Percentiles rank a stretch among this genome's conserved stretches.
phyloP scores from a whole-genome alignment of 2,113 vertebrate genomes.

The Rattus rattus region DNA sequence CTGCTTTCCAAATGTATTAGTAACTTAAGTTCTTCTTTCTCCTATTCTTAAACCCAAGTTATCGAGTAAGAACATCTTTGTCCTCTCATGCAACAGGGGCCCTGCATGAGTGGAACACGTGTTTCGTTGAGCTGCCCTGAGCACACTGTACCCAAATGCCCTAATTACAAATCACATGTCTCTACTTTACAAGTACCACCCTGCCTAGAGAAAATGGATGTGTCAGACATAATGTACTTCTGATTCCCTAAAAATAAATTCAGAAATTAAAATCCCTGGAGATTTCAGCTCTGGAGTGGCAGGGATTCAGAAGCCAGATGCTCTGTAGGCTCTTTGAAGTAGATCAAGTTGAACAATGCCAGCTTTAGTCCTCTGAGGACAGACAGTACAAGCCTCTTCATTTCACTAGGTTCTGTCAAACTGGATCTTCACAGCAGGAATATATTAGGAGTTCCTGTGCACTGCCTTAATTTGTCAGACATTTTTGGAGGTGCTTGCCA shows the following conservation, averaged over 20 bases:
- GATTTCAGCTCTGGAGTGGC: slow-evolving; percentile 50
- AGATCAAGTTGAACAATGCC: background rate
- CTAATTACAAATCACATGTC: background rate
- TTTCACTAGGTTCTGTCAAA: background rate
- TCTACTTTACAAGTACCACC: slow-evolving; percentile 15
- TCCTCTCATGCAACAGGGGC: too few species aligned
- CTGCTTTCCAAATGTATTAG: background rate
- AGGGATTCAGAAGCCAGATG: slow-evolving; percentile 64
- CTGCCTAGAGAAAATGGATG: slow-evolving; percentile 60
- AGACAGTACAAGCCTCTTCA: background rate
- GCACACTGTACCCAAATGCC: background rate
- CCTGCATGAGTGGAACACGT: accelerated
- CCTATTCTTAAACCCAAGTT: background rate
- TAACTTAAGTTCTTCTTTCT: background rate
- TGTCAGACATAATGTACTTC: slow-evolving; percentile 65
- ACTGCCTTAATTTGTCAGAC: background rate
- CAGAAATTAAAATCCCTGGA: slow-evolving; percentile 72
- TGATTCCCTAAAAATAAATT: slow-evolving; percentile 71
- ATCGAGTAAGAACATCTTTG: background rate
- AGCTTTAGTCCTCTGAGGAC: background rate
- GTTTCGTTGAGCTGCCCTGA: background rate
- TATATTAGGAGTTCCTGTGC: background rate
- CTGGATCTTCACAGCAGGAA: slow-evolving; percentile 36
- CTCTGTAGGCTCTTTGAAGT: slow-evolving; percentile 49
- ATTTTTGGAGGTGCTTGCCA: slow-evolving; percentile 46